Base-by-base conservation (phyloP, 2,888 invertebrate genomes). In the Rugalucina vietnamica region DNA sequence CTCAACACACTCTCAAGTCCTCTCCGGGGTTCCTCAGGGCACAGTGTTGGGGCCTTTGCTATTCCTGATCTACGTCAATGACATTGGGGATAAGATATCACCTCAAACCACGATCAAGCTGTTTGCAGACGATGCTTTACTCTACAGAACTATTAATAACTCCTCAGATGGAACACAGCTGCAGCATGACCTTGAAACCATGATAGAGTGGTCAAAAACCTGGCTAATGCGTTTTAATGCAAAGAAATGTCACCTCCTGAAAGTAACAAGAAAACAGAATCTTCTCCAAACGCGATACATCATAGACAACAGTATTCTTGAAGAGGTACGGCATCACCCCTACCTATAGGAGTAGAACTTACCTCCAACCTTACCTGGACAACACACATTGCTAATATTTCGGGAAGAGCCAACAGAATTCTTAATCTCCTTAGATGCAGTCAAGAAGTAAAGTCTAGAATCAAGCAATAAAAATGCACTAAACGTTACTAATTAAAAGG, bases 201-300 rank as follows among this genome's bases (percentile, higher is more conserved):
- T 60, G 60, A 60, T 60, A 12, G 10, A n/a, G n/a, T 70, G 70
- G 70, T 70, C 36, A 21, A 70, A 32, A 14, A 70, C 37, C 14
- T 70, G 70, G 70, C 70, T 34, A 8, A 70, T 70, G 70, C 10
- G 70, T 1, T 70, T 70, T 24, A 70, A 70, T 34, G 70, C 70
- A 2, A 37, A 70, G 21, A 70, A 70, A 36, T 70, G 70, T n/a
- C 70, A 70, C 39, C n/a, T 70, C 4, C 70, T 34, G 4, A 70
- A 70, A 29, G 36, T 70, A 2, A n/a, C 70, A 18, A 36, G 36
- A 18, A 12, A 70, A 36, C 18, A 36, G 21, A 37, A 36, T 4
- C 34, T 36, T 12, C 39, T 70, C 14, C 36, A 37, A 36, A 37
- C 39, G 3, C 34, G n/a, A 37, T 70, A 70, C 36, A 36, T 2